Conservation (phyloP, 2,888 invertebrate genomes). For the Rhaphigaster nebulosa region DNA sequence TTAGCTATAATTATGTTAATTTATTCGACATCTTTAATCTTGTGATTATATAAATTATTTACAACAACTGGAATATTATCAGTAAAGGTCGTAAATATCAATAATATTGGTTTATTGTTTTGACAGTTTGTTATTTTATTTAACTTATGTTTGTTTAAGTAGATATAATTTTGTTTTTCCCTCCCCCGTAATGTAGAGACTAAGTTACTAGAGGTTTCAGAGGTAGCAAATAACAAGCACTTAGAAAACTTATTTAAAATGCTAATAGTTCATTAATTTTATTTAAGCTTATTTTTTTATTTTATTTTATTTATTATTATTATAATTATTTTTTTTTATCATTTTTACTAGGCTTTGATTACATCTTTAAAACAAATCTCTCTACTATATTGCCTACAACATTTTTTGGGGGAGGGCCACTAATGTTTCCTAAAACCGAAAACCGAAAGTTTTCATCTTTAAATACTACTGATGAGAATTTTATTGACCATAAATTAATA, state of each 20-base stretch:
- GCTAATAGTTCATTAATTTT: background rate
- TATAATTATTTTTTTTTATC: conserved; percentile 43
- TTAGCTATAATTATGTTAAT: background rate
- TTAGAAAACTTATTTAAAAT: background rate
- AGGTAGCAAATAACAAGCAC: conserved; percentile 51
- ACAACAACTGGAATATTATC: background rate
- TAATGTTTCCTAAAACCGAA: conserved; percentile 12
- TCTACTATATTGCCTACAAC: conserved; percentile 61
- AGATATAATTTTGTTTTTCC: background rate
- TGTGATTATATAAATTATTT: background rate
- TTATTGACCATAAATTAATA: conserved; percentile 11
- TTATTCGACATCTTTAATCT: background rate
- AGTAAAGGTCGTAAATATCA: background rate
- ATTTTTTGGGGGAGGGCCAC: conserved; percentile 57
- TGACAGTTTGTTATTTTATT: background rate
- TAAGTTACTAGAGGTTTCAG: conserved; percentile 13
- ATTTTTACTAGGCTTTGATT: conserved; percentile 61
- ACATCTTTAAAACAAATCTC: conserved; percentile 63
- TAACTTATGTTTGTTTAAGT: background rate
- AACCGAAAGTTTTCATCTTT: conserved; percentile 24
- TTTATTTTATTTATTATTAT: background rate
- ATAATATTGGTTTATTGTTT: background rate
- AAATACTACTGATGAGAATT: background rate
- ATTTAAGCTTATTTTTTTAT: conserved; percentile 12
- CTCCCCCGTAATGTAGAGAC: conserved; percentile 8